Evolutionary conservation across 2,113 vertebrate species (phyloP).

Genomic region (Hyperopisus bebe): DNA sequence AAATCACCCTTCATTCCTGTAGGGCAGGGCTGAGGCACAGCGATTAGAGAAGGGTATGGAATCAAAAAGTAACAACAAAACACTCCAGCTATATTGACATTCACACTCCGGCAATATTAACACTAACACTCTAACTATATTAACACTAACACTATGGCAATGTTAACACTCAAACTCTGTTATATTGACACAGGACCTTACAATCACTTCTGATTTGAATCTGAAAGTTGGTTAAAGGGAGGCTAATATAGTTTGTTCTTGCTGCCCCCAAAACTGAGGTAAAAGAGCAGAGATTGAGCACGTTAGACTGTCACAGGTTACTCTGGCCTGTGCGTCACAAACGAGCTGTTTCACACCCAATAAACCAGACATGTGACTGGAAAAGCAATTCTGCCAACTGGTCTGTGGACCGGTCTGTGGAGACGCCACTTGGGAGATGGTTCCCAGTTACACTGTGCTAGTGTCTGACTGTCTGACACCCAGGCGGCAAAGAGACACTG

Average conservation of each 20-base stretch:
- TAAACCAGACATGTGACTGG: background rate
- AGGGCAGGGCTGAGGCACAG: constrained; percentile 18
- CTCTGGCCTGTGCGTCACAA: background rate
- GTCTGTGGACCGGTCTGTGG: background rate
- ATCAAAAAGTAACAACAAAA: background rate
- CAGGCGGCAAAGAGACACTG: background rate
- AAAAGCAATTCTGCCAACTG: background rate
- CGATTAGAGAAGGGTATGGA: constrained; percentile 36
- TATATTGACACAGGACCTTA: background rate
- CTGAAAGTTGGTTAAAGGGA: background rate
- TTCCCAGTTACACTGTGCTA: background rate
- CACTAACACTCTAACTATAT: no score
- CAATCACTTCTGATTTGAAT: background rate
- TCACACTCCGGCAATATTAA: no score
- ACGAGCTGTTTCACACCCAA: background rate
- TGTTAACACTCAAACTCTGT: background rate
- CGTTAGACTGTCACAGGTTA: background rate
- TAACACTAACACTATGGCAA: no score
- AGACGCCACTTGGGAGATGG: background rate
- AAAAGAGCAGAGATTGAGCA: background rate
- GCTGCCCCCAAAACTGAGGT: background rate
- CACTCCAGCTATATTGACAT: background rate
- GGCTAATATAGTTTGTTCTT: background rate
- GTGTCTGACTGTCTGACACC: background rate
- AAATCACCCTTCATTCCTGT: constrained; percentile 38